Evolutionary conservation across 2,113 vertebrate species (phyloP), one percentile per base, ranked within the genome.

Genomic region (Acrocephalus kingi): DNA sequence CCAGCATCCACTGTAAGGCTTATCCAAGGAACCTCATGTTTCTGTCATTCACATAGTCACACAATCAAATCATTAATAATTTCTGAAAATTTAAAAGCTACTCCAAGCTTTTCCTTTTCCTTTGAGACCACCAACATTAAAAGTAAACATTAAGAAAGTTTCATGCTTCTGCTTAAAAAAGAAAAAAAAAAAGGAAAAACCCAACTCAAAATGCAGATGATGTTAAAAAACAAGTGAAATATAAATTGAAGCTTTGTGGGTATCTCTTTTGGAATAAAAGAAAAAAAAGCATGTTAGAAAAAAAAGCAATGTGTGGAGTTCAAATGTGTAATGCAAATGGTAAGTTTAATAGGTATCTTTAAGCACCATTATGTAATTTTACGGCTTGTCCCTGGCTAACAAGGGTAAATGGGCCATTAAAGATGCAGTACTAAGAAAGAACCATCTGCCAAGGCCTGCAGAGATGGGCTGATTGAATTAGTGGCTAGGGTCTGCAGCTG

Each of bases 361-460:
- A 89, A 83, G 72, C 43, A 80, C n/a, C 41, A 92, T 93, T 83
- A 88, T 76, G 83, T 82, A 55, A 95, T 87, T 89, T 82, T 51
- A 61, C 55, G 84, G 71, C 33, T 87, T 37, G 15, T 87, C 48
- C 59, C 84, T 87, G 58, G 62, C 35, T 52, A 66, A 7, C 67
- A 69, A 80, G 41, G 18, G 43, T 37, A 96, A 95, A 41, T 31
- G 43, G 59, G 46, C 66, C 59, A 84, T 93, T 91, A 76, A 79
- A 72, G 43, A 81, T 35, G 49, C 64, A 24, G 20, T 56, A 51
- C 45, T 91, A 84, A 93, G 49, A 54, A 92, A 76, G 51, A 90
- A 93, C 58, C 75, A 96, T 93, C 88, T 95, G 95, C 76, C 68
- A 76, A 81, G 91, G 84, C 77, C 90, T 93, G 78, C 52, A 95